A percentile compares a stretch with the other conserved stretches of the same genome.
Conservation (phyloP, 2,888 invertebrate genomes). For the Tanytarsus gracilentus region DNA sequence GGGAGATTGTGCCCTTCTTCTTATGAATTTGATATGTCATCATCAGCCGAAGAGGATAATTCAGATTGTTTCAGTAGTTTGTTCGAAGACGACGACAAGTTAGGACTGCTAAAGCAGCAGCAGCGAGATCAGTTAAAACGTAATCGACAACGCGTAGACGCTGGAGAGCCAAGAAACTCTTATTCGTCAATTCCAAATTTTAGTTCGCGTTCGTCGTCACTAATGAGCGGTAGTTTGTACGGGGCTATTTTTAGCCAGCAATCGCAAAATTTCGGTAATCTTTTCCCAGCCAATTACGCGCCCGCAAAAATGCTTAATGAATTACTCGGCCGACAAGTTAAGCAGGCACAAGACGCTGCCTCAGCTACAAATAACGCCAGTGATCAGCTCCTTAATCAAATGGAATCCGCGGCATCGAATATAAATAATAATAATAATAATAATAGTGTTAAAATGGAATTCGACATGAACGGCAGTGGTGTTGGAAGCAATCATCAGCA, state of each 20-base stretch:
- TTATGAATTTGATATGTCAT: too few species aligned
- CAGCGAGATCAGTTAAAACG: slow-evolving; percentile 42
- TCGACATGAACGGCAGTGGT: slow-evolving; percentile 31
- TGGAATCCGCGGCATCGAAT: slow-evolving; percentile 18
- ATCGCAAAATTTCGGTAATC: slow-evolving; percentile 69
- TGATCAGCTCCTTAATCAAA: slow-evolving; percentile 22
- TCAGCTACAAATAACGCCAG: slow-evolving; percentile 41
- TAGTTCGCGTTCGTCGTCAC: slow-evolving; percentile 63
- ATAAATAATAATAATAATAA: slow-evolving; percentile 27
- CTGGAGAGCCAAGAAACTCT: slow-evolving; percentile 89
- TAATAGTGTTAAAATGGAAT: slow-evolving; percentile 29
- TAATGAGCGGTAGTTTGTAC: slow-evolving; percentile 79
- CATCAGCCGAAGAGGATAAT: slow-evolving; percentile 83
- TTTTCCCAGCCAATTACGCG: slow-evolving; percentile 75
- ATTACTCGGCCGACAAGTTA: slow-evolving; percentile 71
- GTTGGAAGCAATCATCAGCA: slow-evolving; percentile 36
- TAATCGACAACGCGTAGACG: slow-evolving; percentile 93
- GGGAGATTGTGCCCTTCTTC: slow-evolving; percentile 60
- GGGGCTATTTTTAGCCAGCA: slow-evolving; percentile 75
- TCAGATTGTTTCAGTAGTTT: slow-evolving; percentile 75
- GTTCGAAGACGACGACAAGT: slow-evolving; percentile 87
- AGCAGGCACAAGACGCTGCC: slow-evolving; percentile 55
- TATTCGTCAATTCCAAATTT: slow-evolving; percentile 73
- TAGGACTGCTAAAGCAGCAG: slow-evolving; percentile 45
- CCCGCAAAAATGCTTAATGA: slow-evolving; percentile 89